Percentiles rank a stretch among this genome's conserved stretches.
Evolutionary conservation across 92 coral and sea anemone genomes (phyloP).

Genomic region (Porites lobata): DNA sequence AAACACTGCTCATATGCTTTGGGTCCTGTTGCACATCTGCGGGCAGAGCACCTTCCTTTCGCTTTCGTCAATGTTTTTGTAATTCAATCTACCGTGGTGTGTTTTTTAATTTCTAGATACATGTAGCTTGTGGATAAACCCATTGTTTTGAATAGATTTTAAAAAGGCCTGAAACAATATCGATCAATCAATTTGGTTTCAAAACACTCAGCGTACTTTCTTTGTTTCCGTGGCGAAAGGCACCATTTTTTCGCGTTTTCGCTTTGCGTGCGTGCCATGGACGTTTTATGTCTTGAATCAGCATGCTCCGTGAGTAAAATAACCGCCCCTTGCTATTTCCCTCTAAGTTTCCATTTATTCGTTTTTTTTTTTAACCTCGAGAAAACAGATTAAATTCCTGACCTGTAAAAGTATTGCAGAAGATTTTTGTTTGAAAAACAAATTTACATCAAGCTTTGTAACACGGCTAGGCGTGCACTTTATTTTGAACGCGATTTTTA

Average conservation of each 20-base stretch:
- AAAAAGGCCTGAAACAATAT: constrained; percentile 30
- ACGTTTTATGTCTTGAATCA: constrained; percentile 1
- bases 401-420: background rate
- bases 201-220: constrained; percentile 9
- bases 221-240: background rate
- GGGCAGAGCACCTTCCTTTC: background rate
- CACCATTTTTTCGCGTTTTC: background rate
- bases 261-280: constrained; percentile 39
- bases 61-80: constrained; percentile 40
- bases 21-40: constrained; percentile 28
- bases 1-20: too few relatives aligned
- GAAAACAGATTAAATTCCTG: constrained; percentile 16
- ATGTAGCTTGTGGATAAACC: constrained; percentile 51
- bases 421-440: background rate
- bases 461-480: constrained; percentile 20
- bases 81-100: constrained; percentile 48
- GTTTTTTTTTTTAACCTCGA: background rate
- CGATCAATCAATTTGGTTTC: constrained; percentile 28
- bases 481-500: background rate
- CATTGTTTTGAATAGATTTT: constrained; percentile 61
- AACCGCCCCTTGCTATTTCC: background rate
- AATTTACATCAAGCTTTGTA: background rate
- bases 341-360: constrained; percentile 22
- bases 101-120: constrained; percentile 50
- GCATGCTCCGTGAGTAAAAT: constrained; percentile 3